A percentile compares a stretch with the other conserved stretches of the same genome.
Conservation (phyloP, 2,888 invertebrate genomes). For the Epiblema foenella region DNA sequence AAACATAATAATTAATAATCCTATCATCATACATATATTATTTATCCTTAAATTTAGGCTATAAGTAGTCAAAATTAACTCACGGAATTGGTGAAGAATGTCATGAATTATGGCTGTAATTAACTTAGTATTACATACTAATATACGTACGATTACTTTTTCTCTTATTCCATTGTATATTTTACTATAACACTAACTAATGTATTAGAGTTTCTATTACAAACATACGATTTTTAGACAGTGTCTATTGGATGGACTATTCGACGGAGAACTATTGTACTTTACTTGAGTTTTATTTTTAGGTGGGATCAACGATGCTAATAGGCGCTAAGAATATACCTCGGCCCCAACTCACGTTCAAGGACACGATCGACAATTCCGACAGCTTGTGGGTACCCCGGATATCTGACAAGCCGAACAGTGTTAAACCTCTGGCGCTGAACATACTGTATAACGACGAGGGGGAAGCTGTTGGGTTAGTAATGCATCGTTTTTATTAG, state of each 20-base stretch:
- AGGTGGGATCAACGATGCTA: slow-evolving; percentile 79
- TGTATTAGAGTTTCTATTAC: too few relatives aligned
- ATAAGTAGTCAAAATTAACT: too few relatives aligned
- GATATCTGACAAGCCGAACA: slow-evolving; percentile 95
- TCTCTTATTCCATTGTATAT: too few relatives aligned
- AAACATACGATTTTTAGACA: too few relatives aligned
- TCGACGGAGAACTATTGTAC: not conserved
- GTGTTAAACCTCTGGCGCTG: slow-evolving; percentile 91
- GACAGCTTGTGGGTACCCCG: slow-evolving; percentile 91
- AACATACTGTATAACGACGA: slow-evolving; percentile 88
- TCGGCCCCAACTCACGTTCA: slow-evolving; percentile 94
- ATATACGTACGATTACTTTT: too few relatives aligned
- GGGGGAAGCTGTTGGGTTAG: slow-evolving; percentile 85
- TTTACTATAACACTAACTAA: too few relatives aligned
- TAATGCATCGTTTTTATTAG: not conserved
- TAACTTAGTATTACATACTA: too few relatives aligned
- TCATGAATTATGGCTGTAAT: too few relatives aligned
- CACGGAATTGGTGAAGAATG: too few relatives aligned
- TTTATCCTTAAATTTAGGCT: too few relatives aligned
- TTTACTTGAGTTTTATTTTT: slow-evolving; percentile 40
- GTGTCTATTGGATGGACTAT: not conserved
- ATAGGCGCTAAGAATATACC: slow-evolving; percentile 89
- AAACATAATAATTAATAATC: not conserved
- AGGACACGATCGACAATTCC: slow-evolving; percentile 93
- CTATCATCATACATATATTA: not conserved